phyloP scores from a whole-genome alignment of 2,888 invertebrate genomes.

The Masnerella sp. region DNA sequence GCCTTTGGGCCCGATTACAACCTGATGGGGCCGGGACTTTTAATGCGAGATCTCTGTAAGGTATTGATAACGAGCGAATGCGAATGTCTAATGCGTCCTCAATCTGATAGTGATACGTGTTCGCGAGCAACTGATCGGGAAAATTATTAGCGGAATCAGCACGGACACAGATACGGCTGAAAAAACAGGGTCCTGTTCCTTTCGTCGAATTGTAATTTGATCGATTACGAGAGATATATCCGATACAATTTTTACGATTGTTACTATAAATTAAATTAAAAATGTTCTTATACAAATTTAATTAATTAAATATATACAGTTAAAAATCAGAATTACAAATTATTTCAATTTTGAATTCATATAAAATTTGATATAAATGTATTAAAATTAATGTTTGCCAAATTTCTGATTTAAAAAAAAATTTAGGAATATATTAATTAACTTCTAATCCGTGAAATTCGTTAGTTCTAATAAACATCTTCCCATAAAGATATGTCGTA shows the following conservation, averaged over 20 bases:
- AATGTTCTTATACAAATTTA: not conserved
- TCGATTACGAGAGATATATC: constrained; percentile 15
- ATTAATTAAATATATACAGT: too few relatives aligned
- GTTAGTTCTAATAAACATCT: constrained; percentile 18
- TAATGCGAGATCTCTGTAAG: constrained; percentile 57
- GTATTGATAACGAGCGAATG: constrained; percentile 48
- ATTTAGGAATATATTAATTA: too few relatives aligned
- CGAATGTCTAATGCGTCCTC: constrained; percentile 49
- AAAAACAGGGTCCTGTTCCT: constrained; percentile 3
- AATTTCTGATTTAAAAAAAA: too few relatives aligned
- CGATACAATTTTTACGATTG: not conserved
- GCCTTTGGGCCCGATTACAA: constrained; percentile 39
- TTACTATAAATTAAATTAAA: too few relatives aligned
- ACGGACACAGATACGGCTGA: constrained; percentile 9
- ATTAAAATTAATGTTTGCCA: not conserved
- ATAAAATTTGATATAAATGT: too few relatives aligned
- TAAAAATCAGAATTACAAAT: too few relatives aligned
- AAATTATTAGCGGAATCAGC: constrained; percentile 49
- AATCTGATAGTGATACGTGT: constrained; percentile 54
- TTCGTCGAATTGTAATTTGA: constrained; percentile 33
- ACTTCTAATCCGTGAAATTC: constrained; percentile 15
- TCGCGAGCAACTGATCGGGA: constrained; percentile 31
- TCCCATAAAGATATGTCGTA: constrained; percentile 32
- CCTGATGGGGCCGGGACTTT: constrained; percentile 30
- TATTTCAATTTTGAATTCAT: too few relatives aligned